A percentile compares a stretch with the other conserved stretches of the same genome.
phyloP scores from a whole-genome alignment of 2,888 invertebrate species.

The Pyrrhosoma nymphula region DNA sequence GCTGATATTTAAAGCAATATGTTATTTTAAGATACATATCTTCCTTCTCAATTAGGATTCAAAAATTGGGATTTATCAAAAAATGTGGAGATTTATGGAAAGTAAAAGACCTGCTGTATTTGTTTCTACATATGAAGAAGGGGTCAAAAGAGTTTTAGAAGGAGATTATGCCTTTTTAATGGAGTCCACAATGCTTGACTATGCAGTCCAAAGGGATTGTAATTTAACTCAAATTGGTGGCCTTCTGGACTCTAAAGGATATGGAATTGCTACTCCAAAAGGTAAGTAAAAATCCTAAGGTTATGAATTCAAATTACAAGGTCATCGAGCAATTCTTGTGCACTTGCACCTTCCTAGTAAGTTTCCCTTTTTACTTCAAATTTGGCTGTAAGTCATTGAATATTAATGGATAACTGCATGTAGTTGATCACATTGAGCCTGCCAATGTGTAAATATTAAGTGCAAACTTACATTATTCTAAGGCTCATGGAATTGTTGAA shows the following conservation, averaged over 20 bases:
- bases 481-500: no score
- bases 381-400: no score
- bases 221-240: slow-evolving; percentile 99
- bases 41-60: slow-evolving; percentile 83
- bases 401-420: no score
- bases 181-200: slow-evolving; percentile 99
- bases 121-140: slow-evolving; percentile 94
- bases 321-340: no score
- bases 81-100: slow-evolving; percentile 98
- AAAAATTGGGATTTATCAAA: slow-evolving; percentile 93
- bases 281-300: slow-evolving; percentile 80
- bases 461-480: no score
- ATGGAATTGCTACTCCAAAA: slow-evolving; percentile 98
- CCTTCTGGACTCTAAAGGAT: slow-evolving; percentile 89
- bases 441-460: no score
- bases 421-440: no score
- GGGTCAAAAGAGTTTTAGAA: slow-evolving; percentile 90
- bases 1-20: no score
- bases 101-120: slow-evolving; percentile 88
- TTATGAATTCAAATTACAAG: no score
- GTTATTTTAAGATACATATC: background rate
- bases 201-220: slow-evolving; percentile 95
- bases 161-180: slow-evolving; percentile 98
- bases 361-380: no score
- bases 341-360: no score